These are phyloP conservation scores for Drosophila truncata DNA, from an alignment of 1,140 invertebrate genomes.

Conservation along the genomic window DNA sequence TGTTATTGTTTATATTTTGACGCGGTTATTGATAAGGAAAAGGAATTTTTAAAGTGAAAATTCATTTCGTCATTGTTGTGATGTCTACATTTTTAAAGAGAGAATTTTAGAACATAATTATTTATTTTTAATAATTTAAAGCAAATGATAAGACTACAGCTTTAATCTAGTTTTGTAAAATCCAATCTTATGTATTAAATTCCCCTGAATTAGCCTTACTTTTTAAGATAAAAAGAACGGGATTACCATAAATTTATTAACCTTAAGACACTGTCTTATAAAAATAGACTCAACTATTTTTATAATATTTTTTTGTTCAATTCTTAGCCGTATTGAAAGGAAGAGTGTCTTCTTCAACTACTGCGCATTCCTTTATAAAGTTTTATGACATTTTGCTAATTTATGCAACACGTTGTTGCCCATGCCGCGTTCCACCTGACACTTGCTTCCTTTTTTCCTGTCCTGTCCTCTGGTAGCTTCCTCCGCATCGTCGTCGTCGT, in stretches of 20 bases:
- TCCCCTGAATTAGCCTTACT: not conserved
- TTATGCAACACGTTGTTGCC: conserved; percentile 74
- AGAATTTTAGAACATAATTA: too few relatives aligned
- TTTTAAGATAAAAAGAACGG: not conserved
- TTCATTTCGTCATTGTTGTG: not conserved
- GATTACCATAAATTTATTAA: not conserved
- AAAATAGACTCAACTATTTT: conserved; percentile 24
- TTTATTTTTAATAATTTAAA: too few relatives aligned
- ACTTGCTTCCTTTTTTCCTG: conserved; percentile 48
- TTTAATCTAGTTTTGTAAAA: too few relatives aligned
- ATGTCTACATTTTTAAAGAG: not conserved
- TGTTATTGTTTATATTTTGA: not conserved
- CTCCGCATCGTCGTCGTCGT: conserved; percentile 47
- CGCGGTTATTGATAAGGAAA: not conserved
- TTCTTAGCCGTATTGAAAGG: conserved; percentile 31
- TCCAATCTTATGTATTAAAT: not conserved
- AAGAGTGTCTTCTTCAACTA: conserved; percentile 24
- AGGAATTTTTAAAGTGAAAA: not conserved
- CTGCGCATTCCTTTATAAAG: conserved; percentile 32
- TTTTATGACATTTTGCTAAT: conserved; percentile 53
- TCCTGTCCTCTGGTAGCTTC: conserved; percentile 31
- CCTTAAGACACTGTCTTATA: not conserved
- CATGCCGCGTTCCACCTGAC: conserved; percentile 59
- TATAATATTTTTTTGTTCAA: not conserved
- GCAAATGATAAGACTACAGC: too few relatives aligned